A percentile compares a stretch with the other conserved stretches of the same genome.
phyloP scores from a whole-genome alignment of 2,888 invertebrate genomes.

The Pterostichus madidus region DNA sequence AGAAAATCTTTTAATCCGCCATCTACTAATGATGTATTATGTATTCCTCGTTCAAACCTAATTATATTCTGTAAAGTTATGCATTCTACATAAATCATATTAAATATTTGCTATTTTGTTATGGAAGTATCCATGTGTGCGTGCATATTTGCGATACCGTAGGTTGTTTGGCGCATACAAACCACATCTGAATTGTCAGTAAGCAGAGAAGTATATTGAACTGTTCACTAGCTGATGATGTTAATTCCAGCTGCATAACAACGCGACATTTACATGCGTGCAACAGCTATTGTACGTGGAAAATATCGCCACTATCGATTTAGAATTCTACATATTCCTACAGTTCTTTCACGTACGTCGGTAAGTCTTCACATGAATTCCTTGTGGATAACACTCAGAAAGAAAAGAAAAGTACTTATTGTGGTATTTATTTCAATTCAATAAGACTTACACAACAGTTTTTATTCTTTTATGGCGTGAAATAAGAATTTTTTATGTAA shows the following conservation, averaged over 20 bases:
- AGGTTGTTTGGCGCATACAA: conserved; percentile 4
- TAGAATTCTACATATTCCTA: conserved; percentile 11
- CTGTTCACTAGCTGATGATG: conserved; percentile 14
- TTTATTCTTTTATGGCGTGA: not conserved
- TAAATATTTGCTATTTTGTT: no score
- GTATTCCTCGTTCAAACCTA: no score
- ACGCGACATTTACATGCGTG: conserved; percentile 32
- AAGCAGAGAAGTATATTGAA: conserved; percentile 14
- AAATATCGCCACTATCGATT: conserved; percentile 4
- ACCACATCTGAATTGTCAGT: conserved; percentile 4
- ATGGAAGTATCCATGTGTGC: not conserved
- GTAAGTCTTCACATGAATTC: not conserved
- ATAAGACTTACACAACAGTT: no score
- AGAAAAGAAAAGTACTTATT: no score
- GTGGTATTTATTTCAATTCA: no score
- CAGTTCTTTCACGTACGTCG: conserved; percentile 22
- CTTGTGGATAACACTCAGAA: not conserved
- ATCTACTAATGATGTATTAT: no score
- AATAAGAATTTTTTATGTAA: not conserved
- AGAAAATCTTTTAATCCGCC: no score
- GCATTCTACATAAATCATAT: no score
- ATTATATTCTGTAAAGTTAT: no score
- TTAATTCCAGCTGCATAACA: conserved; percentile 35
- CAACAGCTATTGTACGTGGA: not conserved
- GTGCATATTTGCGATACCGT: not conserved